Conservation (phyloP, 2,797 vertebrate species). For the Coilia nasus region DNA sequence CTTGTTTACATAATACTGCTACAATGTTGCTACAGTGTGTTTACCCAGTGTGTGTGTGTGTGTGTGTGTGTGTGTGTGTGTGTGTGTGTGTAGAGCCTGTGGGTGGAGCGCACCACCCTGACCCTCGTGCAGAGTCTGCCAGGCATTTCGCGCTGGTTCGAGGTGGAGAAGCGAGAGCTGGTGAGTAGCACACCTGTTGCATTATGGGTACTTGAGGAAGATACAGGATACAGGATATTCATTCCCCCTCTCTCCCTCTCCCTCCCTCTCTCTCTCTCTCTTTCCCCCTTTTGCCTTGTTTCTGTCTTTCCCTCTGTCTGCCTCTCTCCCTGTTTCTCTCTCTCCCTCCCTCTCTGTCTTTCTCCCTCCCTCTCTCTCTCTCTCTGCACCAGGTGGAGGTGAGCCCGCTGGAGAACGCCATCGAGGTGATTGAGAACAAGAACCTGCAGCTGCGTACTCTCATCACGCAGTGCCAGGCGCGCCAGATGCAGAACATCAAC, state of each 20-base stretch:
- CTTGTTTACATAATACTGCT: too few species aligned
- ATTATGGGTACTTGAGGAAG: neutral
- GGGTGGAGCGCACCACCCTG: slow-evolving; percentile 96
- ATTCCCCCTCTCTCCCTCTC: too few species aligned
- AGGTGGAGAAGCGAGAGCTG: slow-evolving; percentile 97
- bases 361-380: neutral
- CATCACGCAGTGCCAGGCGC: slow-evolving; percentile 92
- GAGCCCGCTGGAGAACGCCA: slow-evolving; percentile 96
- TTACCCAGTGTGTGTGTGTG: slow-evolving; percentile 17
- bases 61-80: slow-evolving; percentile 27
- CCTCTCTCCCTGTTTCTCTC: neutral
- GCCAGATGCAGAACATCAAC: slow-evolving; percentile 97
- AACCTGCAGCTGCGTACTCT: slow-evolving; percentile 92
- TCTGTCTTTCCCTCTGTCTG: too few species aligned
- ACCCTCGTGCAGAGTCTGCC: slow-evolving; percentile 97
- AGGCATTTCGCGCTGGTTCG: slow-evolving; percentile 98
- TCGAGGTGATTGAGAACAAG: slow-evolving; percentile 97
- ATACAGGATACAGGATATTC: too few species aligned
- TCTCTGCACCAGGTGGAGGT: slow-evolving; percentile 85
- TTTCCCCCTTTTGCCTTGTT: too few species aligned
- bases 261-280: too few species aligned
- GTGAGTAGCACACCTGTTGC: slow-evolving; percentile 74
- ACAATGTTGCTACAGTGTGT: too few species aligned
- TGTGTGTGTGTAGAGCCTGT: slow-evolving; percentile 83
- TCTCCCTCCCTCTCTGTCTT: neutral